phyloP scores from a whole-genome alignment of 1,140 invertebrate genomes.

The Caenorhabditis elegans region DNA sequence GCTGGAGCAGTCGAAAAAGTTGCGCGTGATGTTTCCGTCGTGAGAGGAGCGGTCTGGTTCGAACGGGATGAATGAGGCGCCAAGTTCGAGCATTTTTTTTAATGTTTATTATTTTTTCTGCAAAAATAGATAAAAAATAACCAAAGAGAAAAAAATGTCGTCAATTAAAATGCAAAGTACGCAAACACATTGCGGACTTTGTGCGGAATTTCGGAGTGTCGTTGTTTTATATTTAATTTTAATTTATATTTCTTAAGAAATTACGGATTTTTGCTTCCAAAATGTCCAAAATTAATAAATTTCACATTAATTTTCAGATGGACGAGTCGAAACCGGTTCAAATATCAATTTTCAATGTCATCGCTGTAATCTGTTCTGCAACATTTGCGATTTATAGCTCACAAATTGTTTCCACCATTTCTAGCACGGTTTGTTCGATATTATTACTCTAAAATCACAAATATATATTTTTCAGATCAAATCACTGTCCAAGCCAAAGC shows the following conservation, averaged over 20 bases:
- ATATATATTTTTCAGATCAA: neutral
- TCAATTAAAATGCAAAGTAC: neutral
- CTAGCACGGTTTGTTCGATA: neutral
- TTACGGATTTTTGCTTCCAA: too few species aligned
- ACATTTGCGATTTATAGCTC: neutral
- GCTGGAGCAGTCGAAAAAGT: conserved; percentile 36
- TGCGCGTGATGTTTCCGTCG: conserved; percentile 22
- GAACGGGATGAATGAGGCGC: neutral
- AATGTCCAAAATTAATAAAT: too few species aligned
- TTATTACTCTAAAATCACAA: neutral
- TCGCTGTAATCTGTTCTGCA: neutral
- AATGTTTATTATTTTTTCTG: neutral
- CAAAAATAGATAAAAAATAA: neutral
- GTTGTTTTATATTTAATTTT: neutral
- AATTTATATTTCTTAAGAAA: neutral
- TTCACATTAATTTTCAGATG: neutral
- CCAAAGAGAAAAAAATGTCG: neutral
- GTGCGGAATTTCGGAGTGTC: neutral
- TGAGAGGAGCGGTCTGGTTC: neutral
- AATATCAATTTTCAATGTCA: conserved; percentile 8
- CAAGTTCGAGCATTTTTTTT: conserved; percentile 1
- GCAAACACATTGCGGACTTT: neutral
- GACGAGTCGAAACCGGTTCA: neutral
- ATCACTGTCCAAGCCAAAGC: neutral
- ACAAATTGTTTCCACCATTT: neutral